Evolutionary conservation across 2,888 invertebrate species (phyloP), one percentile per base, ranked within the genome.

Genomic region (Xylota sylvarum): DNA sequence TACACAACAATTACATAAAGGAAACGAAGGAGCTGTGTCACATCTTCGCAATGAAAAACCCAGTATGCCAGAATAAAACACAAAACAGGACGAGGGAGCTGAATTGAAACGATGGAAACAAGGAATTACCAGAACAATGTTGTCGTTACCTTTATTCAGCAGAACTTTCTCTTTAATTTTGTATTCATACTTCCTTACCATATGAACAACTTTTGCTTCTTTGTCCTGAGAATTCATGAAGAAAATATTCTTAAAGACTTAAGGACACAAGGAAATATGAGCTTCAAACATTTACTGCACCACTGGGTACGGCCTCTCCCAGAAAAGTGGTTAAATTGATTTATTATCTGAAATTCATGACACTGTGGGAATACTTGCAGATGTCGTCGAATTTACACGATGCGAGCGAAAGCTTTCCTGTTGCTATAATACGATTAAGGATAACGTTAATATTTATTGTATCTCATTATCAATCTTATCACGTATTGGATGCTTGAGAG

Each of bases 311-410:
- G 48, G 32, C n/a, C 17, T 43, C 35, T 56, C 17, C 23, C 10
- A 14, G 40, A 46, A 14, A 55, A 74, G 30, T 23, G 32, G 56
- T 56, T 64, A 46, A 56, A 77, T 77, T 77, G 76, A 77, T 67
- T 77, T 77, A 67, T 77, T 50, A 58, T 77, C 58, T 30, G 67
- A 58, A 78, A 72, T 77, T 65, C 50, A 65, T 62, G 60, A 62
- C 65, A n/a, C 55, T 58, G 65, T 62, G 83, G 73, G 78, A 83
- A 73, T 43, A 48, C 17, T 14, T 37, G 7, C 83, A 83, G 73
- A 60, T 83, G 83, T 62, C 60, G 35, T 32, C 72, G 58, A 43
- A 58, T 40, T 50, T 50, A 43, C 27, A 23, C 32, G 43, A 19
- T 46, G 50, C 19, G 50, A 19, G 19, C 23, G 48, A 3, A 40